phyloP scores from a whole-genome alignment of 2,113 vertebrate genomes.

The Dromiciops gliroides region DNA sequence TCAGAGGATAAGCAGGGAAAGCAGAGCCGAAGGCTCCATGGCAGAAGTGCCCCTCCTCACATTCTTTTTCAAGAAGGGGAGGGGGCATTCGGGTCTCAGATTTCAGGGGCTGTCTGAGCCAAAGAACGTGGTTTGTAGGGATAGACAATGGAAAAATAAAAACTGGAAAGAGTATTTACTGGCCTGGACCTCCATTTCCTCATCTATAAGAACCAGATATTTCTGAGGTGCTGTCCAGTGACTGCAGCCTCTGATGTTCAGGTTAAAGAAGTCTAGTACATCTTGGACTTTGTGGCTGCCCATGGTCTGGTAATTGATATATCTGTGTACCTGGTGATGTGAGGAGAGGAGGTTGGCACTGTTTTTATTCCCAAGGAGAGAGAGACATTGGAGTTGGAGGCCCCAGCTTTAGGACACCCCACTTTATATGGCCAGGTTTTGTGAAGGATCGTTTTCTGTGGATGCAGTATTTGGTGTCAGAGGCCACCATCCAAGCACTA shows the following conservation, averaged over 20 bases:
- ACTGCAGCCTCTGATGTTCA: not conserved
- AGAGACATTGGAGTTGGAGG: conserved; percentile 44
- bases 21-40: not conserved
- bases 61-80: conserved; percentile 25
- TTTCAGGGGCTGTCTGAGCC: conserved; percentile 24
- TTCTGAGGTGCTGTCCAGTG: not conserved
- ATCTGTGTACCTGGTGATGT: conserved; percentile 22
- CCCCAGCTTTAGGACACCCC: not conserved
- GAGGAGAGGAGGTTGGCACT: not conserved
- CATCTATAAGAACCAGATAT: not conserved
- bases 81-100: not conserved
- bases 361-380: conserved; percentile 52
- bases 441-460: conserved; percentile 49
- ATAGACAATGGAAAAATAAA: conserved; percentile 29
- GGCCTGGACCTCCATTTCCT: not conserved
- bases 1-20: conserved; percentile 6
- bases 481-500: conserved; percentile 18
- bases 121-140: conserved; percentile 3
- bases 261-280: not conserved
- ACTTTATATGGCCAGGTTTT: conserved; percentile 39
- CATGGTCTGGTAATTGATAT: conserved; percentile 20
- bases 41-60: not conserved
- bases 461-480: not conserved
- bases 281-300: not conserved
- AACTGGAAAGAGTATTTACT: not conserved